Percentiles rank a stretch among this genome's conserved stretches.
Evolutionary conservation across 2,113 vertebrate genomes (phyloP).

Genomic region (Mus musculus): GRCm39 chr8:59894501-59895000

Average conservation of each 20-base stretch:
- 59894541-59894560: too few relatives aligned
- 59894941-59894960: background rate
- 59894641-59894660: background rate
- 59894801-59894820: background rate
- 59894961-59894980: background rate
- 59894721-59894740: background rate
- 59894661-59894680: background rate
- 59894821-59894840: background rate
- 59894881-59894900: background rate
- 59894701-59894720: background rate
- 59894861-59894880: too few relatives aligned
- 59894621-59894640: too few relatives aligned
- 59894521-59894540: too few relatives aligned
- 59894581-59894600: too few relatives aligned
- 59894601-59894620: too few relatives aligned
- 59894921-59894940: background rate
- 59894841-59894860: background rate
- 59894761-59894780: too few relatives aligned
- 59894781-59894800: too few relatives aligned
- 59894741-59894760: background rate
- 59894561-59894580: too few relatives aligned
- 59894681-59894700: background rate
- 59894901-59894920: conserved; percentile 6
- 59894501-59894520: too few relatives aligned
- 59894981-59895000: background rate